Evolutionary conservation across 2,888 invertebrate genomes (phyloP), one percentile per base, ranked within the genome.

Genomic region (Lamellibrachia satsuma): DNA sequence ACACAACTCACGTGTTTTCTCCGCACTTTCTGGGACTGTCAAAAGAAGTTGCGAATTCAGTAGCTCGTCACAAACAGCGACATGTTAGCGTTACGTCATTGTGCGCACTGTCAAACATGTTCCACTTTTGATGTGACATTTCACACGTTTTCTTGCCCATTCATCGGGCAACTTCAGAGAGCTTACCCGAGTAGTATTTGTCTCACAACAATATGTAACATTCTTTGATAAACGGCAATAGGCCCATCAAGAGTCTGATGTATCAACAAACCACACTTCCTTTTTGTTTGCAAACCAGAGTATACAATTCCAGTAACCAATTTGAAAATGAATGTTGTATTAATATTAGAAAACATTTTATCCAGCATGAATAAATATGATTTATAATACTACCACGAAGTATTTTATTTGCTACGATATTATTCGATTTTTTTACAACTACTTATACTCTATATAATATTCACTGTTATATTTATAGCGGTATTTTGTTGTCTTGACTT

Each of bases 181-280:
- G 75, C 75, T 75, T 75, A 75, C 75, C 75, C n/a, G 75, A 75
- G 75, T 75, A 75, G 75, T 75, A 75, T 75, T 75, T 75, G 75
- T n/a, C 75, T 75, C n/a, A 22, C 22, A n/a, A 22, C 75, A 75
- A 75, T 75, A 75, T n/a, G 15, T 22, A 22, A 75, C 22, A 22
- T 75, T 75, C 75, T 3, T 6, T 22, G 75, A 75, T n/a, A 75
- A 75, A 75, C 22, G 75, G n/a, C 75, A 22, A n/a, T 75, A 75
- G 39, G 39, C 22, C n/a, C 75, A 75, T 15, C 75, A 75, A 75
- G 75, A 75, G 75, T 15, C 11, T n/a, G 22, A 75, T 75, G 22
- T 75, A 3, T 75, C n/a, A 15, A 75, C 22, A 15, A 75, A 75
- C 3, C 75, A 75, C 75, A 15, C 75, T 75, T 15, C 75, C 75